phyloP scores from a whole-genome alignment of 2,113 vertebrate species.

The Psammodynastes pulverulentus region DNA sequence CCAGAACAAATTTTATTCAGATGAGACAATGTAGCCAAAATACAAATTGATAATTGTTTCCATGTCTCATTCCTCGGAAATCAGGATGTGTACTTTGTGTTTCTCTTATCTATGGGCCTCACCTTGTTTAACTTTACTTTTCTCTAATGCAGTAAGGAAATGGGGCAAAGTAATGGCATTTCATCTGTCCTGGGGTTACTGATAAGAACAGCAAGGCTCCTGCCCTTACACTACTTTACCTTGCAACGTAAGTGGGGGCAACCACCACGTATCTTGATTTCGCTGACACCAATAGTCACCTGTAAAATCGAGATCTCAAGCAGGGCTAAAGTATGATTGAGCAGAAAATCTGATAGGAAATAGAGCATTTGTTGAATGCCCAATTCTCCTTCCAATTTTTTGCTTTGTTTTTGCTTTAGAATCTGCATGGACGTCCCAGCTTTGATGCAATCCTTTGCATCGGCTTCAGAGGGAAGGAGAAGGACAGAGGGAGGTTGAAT shows the following conservation, averaged over 20 bases:
- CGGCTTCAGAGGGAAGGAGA: not conserved
- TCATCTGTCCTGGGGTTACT: not conserved
- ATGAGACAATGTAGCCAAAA: not conserved
- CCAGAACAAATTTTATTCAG: not conserved
- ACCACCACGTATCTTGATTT: not conserved
- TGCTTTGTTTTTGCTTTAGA: not conserved
- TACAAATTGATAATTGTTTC: not conserved
- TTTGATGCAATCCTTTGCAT: not conserved
- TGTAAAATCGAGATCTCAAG: not conserved
- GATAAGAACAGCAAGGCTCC: not conserved
- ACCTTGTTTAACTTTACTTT: not conserved
- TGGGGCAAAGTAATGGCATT: not conserved
- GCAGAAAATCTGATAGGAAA: not conserved
- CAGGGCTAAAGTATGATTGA: not conserved
- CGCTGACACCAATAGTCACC: not conserved
- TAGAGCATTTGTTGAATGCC: not conserved
- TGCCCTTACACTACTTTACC: not conserved
- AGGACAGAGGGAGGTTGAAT: no score
- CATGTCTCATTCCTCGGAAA: conserved; percentile 13
- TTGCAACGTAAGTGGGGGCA: not conserved
- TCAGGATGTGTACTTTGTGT: not conserved
- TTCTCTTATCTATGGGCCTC: not conserved
- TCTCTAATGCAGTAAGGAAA: not conserved
- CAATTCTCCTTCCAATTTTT: not conserved
- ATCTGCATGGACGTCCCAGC: not conserved